These are phyloP conservation scores for Amblyjoppa fuscipennis DNA, from an alignment of 2,888 invertebrate species.

Conservation along the genomic window DNA sequence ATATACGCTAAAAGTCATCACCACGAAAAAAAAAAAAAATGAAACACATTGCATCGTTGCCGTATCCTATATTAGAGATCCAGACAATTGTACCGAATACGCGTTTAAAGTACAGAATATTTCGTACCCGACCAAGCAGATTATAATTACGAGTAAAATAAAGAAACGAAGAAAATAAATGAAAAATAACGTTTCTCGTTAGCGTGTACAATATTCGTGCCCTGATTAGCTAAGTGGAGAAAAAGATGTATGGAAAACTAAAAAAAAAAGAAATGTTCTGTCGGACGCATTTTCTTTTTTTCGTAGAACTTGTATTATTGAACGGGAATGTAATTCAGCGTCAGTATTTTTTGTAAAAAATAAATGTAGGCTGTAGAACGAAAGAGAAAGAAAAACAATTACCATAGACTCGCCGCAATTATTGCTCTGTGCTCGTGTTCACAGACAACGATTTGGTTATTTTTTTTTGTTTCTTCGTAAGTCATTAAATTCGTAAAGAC, in stretches of 20 bases:
- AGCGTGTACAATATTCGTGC: constrained; percentile 58
- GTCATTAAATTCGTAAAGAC: constrained; percentile 67
- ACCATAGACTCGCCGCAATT: constrained; percentile 53
- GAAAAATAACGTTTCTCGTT: constrained; percentile 46
- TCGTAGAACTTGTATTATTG: constrained; percentile 52
- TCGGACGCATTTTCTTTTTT: constrained; percentile 28
- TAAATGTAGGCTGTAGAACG: constrained; percentile 36
- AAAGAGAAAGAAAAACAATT: constrained; percentile 14
- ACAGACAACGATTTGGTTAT: constrained; percentile 45
- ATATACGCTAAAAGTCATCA: constrained; percentile 26
- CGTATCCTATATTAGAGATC: constrained; percentile 4
- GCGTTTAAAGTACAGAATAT: constrained; percentile 47
- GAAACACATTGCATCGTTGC: constrained; percentile 21
- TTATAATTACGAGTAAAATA: constrained; percentile 46
- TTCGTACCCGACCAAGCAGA: constrained; percentile 61
- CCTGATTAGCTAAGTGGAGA: constrained; percentile 49
- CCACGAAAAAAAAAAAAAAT: background rate
- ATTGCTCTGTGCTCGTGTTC: constrained; percentile 46
- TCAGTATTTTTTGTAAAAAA: constrained; percentile 73
- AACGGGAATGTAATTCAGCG: constrained; percentile 56
- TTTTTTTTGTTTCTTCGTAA: constrained; percentile 46
- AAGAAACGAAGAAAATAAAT: background rate
- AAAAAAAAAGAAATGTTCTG: constrained; percentile 22
- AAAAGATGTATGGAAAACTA: constrained; percentile 30
- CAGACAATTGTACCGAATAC: constrained; percentile 35